Conservation (phyloP, 2,888 invertebrate species). For the Drosophila atripex region DNA sequence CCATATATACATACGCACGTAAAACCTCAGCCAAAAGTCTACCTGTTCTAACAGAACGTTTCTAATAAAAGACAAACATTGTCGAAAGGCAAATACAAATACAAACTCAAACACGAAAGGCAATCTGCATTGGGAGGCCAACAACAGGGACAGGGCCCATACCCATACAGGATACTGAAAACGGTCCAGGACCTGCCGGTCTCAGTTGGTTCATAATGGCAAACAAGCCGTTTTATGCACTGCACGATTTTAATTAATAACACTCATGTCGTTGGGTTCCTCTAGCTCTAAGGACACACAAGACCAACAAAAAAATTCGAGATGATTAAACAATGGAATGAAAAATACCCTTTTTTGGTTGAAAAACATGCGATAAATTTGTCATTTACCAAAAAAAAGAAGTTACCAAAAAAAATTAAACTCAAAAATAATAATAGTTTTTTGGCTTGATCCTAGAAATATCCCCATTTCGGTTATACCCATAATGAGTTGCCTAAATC, state of each 20-base stretch:
- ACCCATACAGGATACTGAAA: background rate
- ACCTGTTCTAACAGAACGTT: slow-evolving; percentile 43
- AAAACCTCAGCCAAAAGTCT: slow-evolving; percentile 3
- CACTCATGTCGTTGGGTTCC: slow-evolving; percentile 51
- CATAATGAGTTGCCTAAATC: slow-evolving; percentile 4
- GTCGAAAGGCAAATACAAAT: slow-evolving; percentile 62
- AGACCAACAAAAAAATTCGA: background rate
- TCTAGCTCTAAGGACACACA: slow-evolving; percentile 1
- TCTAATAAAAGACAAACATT: slow-evolving; percentile 73
- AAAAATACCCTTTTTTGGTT: slow-evolving; percentile 20
- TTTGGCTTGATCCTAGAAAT: background rate
- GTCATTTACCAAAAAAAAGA: background rate
- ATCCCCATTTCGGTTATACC: background rate
- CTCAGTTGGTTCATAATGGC: slow-evolving; percentile 25
- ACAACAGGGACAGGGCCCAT: background rate
- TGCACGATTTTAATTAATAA: slow-evolving; percentile 81
- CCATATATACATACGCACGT: slow-evolving; percentile 9
- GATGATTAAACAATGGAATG: slow-evolving; percentile 12
- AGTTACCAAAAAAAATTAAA: background rate
- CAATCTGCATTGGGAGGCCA: slow-evolving; percentile 15
- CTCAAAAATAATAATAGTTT: background rate
- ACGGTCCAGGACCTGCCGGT: background rate
- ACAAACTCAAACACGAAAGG: slow-evolving; percentile 46
- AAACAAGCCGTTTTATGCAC: slow-evolving; percentile 70
- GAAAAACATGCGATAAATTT: background rate